phyloP scores from a whole-genome alignment of 1,140 invertebrate genomes.

The Drosophila tropicalis region DNA sequence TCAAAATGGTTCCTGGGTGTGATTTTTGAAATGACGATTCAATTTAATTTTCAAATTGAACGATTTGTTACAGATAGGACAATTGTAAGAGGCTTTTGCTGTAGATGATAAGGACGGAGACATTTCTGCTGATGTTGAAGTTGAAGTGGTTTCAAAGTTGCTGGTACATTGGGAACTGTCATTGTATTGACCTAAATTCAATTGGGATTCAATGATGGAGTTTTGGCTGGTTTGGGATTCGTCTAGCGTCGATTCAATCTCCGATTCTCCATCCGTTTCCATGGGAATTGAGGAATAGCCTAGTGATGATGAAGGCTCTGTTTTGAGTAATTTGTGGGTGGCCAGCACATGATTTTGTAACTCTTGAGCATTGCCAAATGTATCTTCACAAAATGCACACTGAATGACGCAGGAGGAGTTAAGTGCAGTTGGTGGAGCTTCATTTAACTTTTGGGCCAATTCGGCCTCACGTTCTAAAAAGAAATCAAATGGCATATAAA shows the following conservation, averaged over 20 bases:
- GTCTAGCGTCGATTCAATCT: background rate
- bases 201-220: background rate
- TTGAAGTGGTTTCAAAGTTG: background rate
- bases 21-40: constrained; percentile 64
- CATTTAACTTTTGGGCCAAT: constrained; percentile 21
- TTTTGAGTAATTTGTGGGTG: constrained; percentile 18
- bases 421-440: background rate
- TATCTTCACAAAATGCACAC: constrained; percentile 54
- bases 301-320: background rate
- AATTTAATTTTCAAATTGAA: constrained; percentile 71
- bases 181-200: background rate
- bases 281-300: background rate
- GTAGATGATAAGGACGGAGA: background rate
- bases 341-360: constrained; percentile 48
- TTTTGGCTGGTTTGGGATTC: background rate
- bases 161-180: background rate
- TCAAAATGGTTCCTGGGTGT: constrained; percentile 27
- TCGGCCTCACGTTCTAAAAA: constrained; percentile 47
- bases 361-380: constrained; percentile 36
- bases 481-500: background rate
- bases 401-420: constrained; percentile 18
- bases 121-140: background rate
- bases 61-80: constrained; percentile 57
- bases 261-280: background rate
- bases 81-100: constrained; percentile 26